Conservation (phyloP, 2,113 vertebrate species). For the Pagrus major region DNA sequence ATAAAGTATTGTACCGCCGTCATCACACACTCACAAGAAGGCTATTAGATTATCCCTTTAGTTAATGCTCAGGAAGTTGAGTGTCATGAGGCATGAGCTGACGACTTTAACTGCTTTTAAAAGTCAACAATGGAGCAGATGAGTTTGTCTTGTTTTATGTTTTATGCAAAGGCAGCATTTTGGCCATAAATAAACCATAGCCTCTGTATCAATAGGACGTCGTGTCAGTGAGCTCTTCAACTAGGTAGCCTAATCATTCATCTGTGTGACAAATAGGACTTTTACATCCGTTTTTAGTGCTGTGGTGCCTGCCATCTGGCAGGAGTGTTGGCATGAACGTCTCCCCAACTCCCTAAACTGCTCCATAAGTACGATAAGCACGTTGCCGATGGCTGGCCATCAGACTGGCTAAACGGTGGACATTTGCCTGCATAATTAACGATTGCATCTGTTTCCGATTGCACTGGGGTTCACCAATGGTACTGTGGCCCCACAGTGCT, state of each 20-base stretch:
- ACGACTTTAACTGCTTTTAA: slow-evolving; percentile 8
- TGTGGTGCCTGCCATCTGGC: slow-evolving; percentile 72
- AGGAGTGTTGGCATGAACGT: slow-evolving; percentile 52
- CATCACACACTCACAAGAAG: slow-evolving; percentile 31
- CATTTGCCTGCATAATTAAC: slow-evolving; percentile 81
- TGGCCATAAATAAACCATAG: slow-evolving; percentile 51
- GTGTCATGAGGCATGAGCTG: slow-evolving; percentile 1
- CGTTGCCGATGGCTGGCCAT: slow-evolving; percentile 68
- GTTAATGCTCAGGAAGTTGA: not conserved
- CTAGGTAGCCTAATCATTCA: slow-evolving; percentile 60
- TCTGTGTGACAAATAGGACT: slow-evolving; percentile 68
- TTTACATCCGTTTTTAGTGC: slow-evolving; percentile 70
- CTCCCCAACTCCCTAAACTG: slow-evolving; percentile 66
- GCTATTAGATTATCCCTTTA: slow-evolving; percentile 40
- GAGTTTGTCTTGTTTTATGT: slow-evolving; percentile 25
- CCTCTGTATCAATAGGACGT: slow-evolving; percentile 47
- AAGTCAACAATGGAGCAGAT: slow-evolving; percentile 12
- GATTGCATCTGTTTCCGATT: slow-evolving; percentile 76
- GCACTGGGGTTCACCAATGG: slow-evolving; percentile 53
- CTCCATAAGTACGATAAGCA: slow-evolving; percentile 72
- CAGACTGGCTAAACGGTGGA: slow-evolving; percentile 73
- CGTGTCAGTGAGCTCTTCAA: slow-evolving; percentile 54
- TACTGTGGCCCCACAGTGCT: slow-evolving; percentile 44
- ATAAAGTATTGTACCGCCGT: slow-evolving; percentile 36
- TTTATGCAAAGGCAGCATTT: slow-evolving; percentile 48